A percentile compares a stretch with the other conserved stretches of the same genome.
Evolutionary conservation across 2,797 vertebrate species (phyloP).

Genomic region (Sebastes hubbsi): DNA sequence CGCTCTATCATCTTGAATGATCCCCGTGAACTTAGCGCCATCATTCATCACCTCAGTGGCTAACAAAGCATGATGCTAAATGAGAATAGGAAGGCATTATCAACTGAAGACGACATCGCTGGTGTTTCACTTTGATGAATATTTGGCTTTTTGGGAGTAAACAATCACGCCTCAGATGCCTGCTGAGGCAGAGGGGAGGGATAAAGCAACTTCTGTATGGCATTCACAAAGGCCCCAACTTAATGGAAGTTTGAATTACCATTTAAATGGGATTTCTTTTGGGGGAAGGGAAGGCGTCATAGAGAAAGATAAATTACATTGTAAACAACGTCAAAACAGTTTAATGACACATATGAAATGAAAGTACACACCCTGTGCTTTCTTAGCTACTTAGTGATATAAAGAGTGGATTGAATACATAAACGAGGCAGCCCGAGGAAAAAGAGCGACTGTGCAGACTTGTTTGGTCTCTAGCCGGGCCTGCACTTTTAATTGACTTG

Average conservation of each 20-base stretch:
- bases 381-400: conserved; percentile 73
- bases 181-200: conserved; percentile 62
- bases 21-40: conserved; percentile 41
- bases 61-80: conserved; percentile 58
- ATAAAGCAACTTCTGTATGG: conserved; percentile 71
- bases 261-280: conserved; percentile 85
- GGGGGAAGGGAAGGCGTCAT: conserved; percentile 67
- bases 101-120: conserved; percentile 46
- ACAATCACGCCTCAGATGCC: conserved; percentile 68
- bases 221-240: conserved; percentile 75
- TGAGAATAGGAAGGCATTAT: conserved; percentile 58
- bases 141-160: conserved; percentile 75
- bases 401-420: conserved; percentile 76
- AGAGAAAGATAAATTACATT: conserved; percentile 82
- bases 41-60: conserved; percentile 48
- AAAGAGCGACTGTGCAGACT: conserved; percentile 57
- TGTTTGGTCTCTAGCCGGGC: conserved; percentile 74
- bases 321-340: conserved; percentile 84
- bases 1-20: conserved; percentile 45
- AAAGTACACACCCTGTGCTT: conserved; percentile 70
- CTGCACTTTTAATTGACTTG: conserved; percentile 81
- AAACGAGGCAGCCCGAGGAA: conserved; percentile 58
- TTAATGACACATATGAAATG: conserved; percentile 83
- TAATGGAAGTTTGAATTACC: conserved; percentile 85
- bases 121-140: conserved; percentile 71